Base-by-base conservation (phyloP, 2,888 invertebrate genomes). In the Hemaris fuciformis region DNA sequence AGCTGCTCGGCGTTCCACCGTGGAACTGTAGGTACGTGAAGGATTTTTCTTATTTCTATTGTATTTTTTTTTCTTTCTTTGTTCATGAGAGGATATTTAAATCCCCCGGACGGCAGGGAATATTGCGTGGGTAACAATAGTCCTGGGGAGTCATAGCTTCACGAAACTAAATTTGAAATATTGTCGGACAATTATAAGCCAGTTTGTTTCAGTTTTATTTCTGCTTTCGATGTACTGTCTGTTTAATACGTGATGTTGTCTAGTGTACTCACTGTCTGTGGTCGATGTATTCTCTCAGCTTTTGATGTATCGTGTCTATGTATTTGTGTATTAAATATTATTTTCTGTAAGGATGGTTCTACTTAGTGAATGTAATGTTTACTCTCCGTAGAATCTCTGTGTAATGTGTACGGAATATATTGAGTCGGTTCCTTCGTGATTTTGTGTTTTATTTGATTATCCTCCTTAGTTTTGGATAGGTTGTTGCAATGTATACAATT, bases 101-200 rank as follows among this genome's bases (percentile, higher is more conserved):
- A 48, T n/a, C 48, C 48, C 25, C 48, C 48, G 48, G 48, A 48
- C 48, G n/a, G 48, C 25, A n/a, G 48, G n/a, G 25, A 25, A 25
- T n/a, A 25, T 48, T 48, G n/a, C 6, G 48, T 15, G 8, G 48
- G 48, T 25, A 48, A 27, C 48, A 48, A n/a, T 2, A n/a, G n/a
- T n/a, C n/a, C n/a, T n/a, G n/a, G n/a, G n/a, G n/a, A n/a, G n/a
- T n/a, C n/a, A n/a, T n/a, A 48, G 48, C 48, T 48, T 25, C 48
- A 15, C 15, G 3, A 0, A 13, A 15, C 25, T 25, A 7, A 25
- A 4, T 25, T n/a, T 48, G 25, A n/a, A 48, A 3, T 15, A 48
- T 45, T 20, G 10, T 10, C 45, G 20, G 10, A 22, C 10, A 3
- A 43, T 20, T 0, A 38, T 22, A 2, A 10, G 3, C 20, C 3